phyloP scores from a whole-genome alignment of 2,113 vertebrate species.

The Murina feae region DNA sequence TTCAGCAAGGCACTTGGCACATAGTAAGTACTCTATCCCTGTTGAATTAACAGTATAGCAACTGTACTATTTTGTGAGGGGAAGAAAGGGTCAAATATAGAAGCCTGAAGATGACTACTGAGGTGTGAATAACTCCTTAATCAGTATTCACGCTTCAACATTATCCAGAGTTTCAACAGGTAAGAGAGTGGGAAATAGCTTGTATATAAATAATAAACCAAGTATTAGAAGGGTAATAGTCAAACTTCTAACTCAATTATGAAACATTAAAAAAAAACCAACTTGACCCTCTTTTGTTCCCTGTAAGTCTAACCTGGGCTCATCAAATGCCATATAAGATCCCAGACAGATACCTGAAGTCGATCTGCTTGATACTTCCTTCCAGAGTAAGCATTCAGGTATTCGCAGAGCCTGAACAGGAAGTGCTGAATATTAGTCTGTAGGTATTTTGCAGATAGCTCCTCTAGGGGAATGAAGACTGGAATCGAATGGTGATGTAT shows the following conservation, averaged over 20 bases:
- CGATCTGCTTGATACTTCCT: slow-evolving; percentile 82
- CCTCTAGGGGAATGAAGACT: slow-evolving; percentile 78
- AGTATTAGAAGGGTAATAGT: background rate
- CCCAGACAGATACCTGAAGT: slow-evolving; percentile 76
- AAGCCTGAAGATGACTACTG: background rate
- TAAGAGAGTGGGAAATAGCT: background rate
- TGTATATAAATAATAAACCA: background rate
- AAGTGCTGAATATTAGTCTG: slow-evolving; percentile 72
- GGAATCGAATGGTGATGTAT: slow-evolving; percentile 79
- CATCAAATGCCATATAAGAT: background rate
- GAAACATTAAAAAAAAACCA: slow-evolving; percentile 12
- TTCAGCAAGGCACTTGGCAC: background rate
- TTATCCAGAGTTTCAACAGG: background rate
- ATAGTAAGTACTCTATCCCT: background rate
- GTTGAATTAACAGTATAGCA: background rate
- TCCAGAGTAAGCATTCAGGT: slow-evolving; percentile 78
- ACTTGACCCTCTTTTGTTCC: background rate
- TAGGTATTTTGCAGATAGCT: slow-evolving; percentile 70
- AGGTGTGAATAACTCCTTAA: background rate
- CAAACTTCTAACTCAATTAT: background rate
- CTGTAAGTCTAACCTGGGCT: background rate
- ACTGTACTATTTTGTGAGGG: background rate
- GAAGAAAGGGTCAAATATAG: background rate
- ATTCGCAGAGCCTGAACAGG: slow-evolving; percentile 59
- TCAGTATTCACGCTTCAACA: background rate